Evolutionary conservation across 2,113 vertebrate genomes (phyloP), one percentile per base, ranked within the genome.

Genomic region (Sisor rabdophorus): DNA sequence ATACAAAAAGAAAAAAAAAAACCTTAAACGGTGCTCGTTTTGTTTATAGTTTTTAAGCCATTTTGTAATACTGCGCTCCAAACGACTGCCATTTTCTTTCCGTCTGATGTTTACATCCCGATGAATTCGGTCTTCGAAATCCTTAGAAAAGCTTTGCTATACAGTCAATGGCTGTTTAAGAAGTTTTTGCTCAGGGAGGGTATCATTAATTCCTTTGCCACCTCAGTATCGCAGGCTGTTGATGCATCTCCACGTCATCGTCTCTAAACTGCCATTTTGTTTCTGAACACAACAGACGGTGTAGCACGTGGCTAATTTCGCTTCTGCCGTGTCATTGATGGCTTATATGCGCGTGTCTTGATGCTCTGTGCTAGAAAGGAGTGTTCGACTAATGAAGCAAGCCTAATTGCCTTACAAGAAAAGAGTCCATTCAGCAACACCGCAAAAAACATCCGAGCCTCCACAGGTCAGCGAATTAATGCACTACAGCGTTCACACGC

Each of bases 101-200:
- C 68, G 24, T 50, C 40, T 52, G 47, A 77, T 32, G 76, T 72
- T 78, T 61, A 71, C 47, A 71, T 68, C 69, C 53, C 54, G 3
- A 47, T 3, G 19, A 26, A 24, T 47, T 60, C 48, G 56, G 30
- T 72, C 48, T 72, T 19, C 3, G 61, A n/a, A 52, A 59, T 44
- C 40, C 40, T 44, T 44, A 7, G 40, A 44, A 44, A 44, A 44
- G 10, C 40, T 44, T 44, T 10, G 9, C 40, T 44, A 44, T 4
- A 44, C 40, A 44, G 40, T 28, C 11, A 11, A 20, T 65, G 52
- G 48, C 54, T 40, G 73, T 55, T 75, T 53, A 55, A 55, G 61
- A 36, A 61, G 65, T 71, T 60, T 85, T 76, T 32, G 50, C 89
- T 91, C 89, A 89, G 90, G 90, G 88, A 87, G 2, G 81, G 81